phyloP scores from a whole-genome alignment of 2,797 vertebrate genomes.

The Alectoris magna region DNA sequence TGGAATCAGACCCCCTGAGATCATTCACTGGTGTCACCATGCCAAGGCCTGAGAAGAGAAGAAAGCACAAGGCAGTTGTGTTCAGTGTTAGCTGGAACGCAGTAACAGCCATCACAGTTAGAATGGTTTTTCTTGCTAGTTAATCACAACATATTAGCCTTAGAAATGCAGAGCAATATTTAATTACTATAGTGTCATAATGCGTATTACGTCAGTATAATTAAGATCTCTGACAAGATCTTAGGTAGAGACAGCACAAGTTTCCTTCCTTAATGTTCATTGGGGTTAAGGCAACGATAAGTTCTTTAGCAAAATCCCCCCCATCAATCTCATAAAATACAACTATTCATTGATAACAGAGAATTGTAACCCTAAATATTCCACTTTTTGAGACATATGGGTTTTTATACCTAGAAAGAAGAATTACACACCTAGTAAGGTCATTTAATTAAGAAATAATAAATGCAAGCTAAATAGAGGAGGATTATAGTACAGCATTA shows the following conservation, averaged over 20 bases:
- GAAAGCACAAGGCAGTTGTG: not conserved
- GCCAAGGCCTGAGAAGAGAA: constrained; percentile 87
- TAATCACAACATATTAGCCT: not conserved
- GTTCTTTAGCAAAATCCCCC: not conserved
- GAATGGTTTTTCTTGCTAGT: not conserved
- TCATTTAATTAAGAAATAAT: not conserved
- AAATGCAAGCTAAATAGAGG: not conserved
- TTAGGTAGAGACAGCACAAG: not conserved
- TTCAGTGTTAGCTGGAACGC: not conserved
- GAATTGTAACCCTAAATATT: not conserved
- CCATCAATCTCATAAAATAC: not conserved
- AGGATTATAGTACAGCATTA: not conserved
- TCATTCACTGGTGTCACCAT: constrained; percentile 99
- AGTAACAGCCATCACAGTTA: not conserved
- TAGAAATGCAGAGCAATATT: not conserved
- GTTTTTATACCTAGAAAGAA: not conserved
- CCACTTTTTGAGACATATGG: not conserved
- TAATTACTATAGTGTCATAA: not conserved
- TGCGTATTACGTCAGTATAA: not conserved
- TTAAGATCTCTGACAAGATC: not conserved
- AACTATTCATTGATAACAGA: not conserved
- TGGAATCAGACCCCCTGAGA: constrained; percentile 95
- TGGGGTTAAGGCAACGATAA: not conserved
- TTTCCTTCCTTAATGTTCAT: not conserved
- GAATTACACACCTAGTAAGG: not conserved